These are phyloP conservation scores for Rhynchotus rufescens DNA, from an alignment of 2,797 vertebrate species.

Conservation along the genomic window DNA sequence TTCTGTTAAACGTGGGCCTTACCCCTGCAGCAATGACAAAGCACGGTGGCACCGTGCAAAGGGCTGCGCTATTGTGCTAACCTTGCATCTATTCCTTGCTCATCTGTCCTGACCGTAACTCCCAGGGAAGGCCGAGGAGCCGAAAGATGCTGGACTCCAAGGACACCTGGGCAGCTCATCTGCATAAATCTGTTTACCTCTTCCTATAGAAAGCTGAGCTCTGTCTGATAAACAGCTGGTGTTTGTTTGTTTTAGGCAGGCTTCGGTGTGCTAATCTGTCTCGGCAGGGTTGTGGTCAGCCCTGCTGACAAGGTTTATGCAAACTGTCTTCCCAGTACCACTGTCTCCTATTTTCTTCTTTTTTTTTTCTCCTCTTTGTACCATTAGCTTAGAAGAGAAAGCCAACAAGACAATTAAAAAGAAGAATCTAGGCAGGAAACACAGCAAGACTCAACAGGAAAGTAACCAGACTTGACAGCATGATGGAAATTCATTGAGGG, in stretches of 20 bases:
- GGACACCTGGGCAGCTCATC: conserved; percentile 66
- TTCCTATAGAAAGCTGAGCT: conserved; percentile 34
- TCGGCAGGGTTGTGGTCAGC: conserved; percentile 24
- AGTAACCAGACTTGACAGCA: conserved; percentile 52
- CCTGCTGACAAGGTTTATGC: conserved; percentile 54
- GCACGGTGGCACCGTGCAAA: rapidly evolving
- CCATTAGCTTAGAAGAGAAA: conserved; percentile 54
- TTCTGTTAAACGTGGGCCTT: background rate
- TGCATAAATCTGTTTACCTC: conserved; percentile 72
- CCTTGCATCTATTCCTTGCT: background rate
- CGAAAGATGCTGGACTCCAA: conserved; percentile 51
- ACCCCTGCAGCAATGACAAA: background rate
- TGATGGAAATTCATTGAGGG: conserved; percentile 38
- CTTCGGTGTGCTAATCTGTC: conserved; percentile 55
- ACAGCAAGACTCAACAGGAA: conserved; percentile 30
- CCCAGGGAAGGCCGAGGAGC: conserved; percentile 28
- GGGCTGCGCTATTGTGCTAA: background rate
- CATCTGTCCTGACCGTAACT: background rate
- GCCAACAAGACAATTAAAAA: conserved; percentile 37
- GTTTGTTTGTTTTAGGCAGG: conserved; percentile 71
- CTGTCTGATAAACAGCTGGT: conserved; percentile 72
- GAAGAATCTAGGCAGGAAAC: conserved; percentile 6
- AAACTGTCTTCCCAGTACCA: conserved; percentile 30
- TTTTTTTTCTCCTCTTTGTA: background rate
- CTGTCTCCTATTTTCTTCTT: too few species aligned